phyloP scores from a whole-genome alignment of 2,113 vertebrate genomes.

The Phalacrocorax carbo region DNA sequence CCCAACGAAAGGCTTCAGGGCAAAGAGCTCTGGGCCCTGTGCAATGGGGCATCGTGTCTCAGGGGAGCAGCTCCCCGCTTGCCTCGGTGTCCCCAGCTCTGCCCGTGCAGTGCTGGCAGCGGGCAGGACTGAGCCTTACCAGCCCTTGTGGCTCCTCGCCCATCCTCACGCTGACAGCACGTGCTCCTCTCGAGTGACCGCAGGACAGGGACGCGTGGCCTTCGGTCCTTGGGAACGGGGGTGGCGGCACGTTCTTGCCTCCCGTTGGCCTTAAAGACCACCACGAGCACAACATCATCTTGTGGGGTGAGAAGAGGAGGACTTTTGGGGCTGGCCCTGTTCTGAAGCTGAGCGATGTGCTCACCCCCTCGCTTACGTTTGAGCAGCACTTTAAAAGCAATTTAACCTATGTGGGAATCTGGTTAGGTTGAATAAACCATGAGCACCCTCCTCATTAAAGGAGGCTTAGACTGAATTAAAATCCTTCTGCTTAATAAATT shows the following conservation, averaged over 20 bases:
- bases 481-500: neutral
- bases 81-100: neutral
- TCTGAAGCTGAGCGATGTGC: neutral
- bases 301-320: neutral
- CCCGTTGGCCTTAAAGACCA: neutral
- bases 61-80: neutral
- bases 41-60: neutral
- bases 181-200: neutral
- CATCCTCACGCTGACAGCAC: neutral
- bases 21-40: neutral
- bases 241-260: neutral
- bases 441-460: neutral
- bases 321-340: neutral
- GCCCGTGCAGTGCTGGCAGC: neutral
- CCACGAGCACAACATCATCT: rapidly evolving
- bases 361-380: neutral
- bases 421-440: neutral
- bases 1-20: rapidly evolving
- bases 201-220: neutral
- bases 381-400: neutral
- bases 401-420: neutral
- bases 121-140: neutral
- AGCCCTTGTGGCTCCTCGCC: neutral
- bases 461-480: neutral
- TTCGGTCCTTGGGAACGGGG: neutral